Base-by-base conservation (phyloP, 2,113 vertebrate genomes). In the Hassar affinis region DNA sequence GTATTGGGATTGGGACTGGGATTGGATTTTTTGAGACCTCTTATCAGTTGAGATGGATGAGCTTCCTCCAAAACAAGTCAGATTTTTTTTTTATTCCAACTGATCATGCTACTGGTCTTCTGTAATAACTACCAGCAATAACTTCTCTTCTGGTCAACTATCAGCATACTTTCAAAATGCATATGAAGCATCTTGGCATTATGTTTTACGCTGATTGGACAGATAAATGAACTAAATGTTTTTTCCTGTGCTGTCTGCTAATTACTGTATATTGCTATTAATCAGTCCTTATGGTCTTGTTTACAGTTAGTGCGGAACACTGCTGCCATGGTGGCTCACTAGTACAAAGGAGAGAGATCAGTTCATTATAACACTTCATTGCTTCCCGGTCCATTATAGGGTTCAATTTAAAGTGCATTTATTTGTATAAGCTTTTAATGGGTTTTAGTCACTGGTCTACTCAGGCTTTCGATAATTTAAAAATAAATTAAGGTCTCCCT, bases 381-480 rank as follows among this genome's bases (percentile, higher is more conserved):
- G 47, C 51, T 77, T 75, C 75, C 18, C 9, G 35, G 75, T 77
- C 20, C 52, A 56, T 77, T 77, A 56, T 7, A 54, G 8, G 30
- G 51, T 56, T 56, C 51, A 56, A 35, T 56, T 27, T 77, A 54
- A 77, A 77, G 75, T 77, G 75, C 30, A 35, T 56, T 56, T 77
- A 77, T 77, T 54, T 77, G 17, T 56, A 38, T 77, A 77, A 56
- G 30, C 52, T 56, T 4, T 77, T 25, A 77, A 11, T 56, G 30
- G 7, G 30, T 52, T 75, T 33, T 75, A 74, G 30, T 47, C 9
- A 4, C 18, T 35, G 42, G 22, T 77, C 18, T 25, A 12, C 18
- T 77, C 52, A 25, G 5, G 30, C 30, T 56, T 56, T 54, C 6
- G 12, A 11, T 30, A 18, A 76, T 12, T 76, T 1, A 35, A 54